Percentiles rank a stretch among this genome's conserved stretches.
Evolutionary conservation across 2,888 invertebrate species (phyloP).

Genomic region (Hypercompe scribonia): DNA sequence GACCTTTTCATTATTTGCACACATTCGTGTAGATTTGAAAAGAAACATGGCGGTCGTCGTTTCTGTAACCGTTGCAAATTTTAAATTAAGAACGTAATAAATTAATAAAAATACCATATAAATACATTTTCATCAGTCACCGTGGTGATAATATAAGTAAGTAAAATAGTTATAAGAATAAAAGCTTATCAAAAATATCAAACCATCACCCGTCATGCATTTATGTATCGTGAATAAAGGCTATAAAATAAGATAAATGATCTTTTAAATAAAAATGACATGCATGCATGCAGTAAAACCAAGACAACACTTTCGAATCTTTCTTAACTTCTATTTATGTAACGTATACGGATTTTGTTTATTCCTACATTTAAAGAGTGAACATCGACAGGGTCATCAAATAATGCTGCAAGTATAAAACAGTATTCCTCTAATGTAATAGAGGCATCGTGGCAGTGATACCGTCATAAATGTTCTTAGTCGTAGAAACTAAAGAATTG

Average conservation of each 20-base stretch:
- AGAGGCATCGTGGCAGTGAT: background rate
- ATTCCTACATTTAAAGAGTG: background rate
- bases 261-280: slow-evolving; percentile 25
- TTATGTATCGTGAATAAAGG: slow-evolving; percentile 6
- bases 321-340: background rate
- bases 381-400: background rate
- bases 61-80: slow-evolving; percentile 86
- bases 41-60: slow-evolving; percentile 96
- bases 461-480: background rate
- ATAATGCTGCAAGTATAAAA: background rate
- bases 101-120: background rate
- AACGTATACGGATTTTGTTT: background rate
- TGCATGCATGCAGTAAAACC: slow-evolving; percentile 45
- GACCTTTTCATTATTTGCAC: slow-evolving; percentile 94
- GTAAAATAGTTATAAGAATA: slow-evolving; percentile 24
- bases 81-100: background rate
- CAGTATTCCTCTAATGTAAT: background rate
- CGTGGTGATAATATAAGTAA: slow-evolving; percentile 43
- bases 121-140: slow-evolving; percentile 43
- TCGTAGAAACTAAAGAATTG: background rate
- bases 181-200: slow-evolving; percentile 29
- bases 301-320: slow-evolving; percentile 4
- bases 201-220: slow-evolving; percentile 48
- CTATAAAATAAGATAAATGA: slow-evolving; percentile 24
- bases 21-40: slow-evolving; percentile 95